Percentiles rank a stretch among this genome's conserved stretches.
Conservation (phyloP, 1,140 invertebrate species). For the Amyelois transitella region DNA sequence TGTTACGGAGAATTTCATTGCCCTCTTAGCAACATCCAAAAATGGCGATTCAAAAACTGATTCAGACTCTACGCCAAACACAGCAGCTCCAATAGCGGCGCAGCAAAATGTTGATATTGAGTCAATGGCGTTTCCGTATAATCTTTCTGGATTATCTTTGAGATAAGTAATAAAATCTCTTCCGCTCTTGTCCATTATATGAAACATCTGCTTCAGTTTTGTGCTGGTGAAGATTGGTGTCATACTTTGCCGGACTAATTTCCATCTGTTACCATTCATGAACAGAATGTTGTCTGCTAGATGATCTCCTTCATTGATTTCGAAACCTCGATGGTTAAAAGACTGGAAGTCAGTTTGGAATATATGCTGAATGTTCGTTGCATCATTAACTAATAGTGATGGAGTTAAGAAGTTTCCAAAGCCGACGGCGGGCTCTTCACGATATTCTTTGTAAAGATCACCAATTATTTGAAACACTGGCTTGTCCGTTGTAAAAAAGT, state of each 20-base stretch:
- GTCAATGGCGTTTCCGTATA: background rate
- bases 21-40: slow-evolving; percentile 23
- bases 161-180: slow-evolving; percentile 30
- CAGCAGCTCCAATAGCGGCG: slow-evolving; percentile 24
- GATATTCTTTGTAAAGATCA: background rate
- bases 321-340: slow-evolving; percentile 50
- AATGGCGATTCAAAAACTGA: slow-evolving; percentile 28
- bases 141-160: slow-evolving; percentile 14
- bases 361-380: slow-evolving; percentile 71
- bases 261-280: slow-evolving; percentile 53
- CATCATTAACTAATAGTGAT: slow-evolving; percentile 44
- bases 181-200: slow-evolving; percentile 39
- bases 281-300: slow-evolving; percentile 56
- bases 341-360: slow-evolving; percentile 69
- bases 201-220: slow-evolving; percentile 70
- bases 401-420: slow-evolving; percentile 7
- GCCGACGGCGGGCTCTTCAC: background rate
- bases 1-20: slow-evolving; percentile 9
- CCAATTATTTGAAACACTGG: background rate
- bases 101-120: slow-evolving; percentile 17
- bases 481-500: background rate
- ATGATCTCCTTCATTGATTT: slow-evolving; percentile 43
- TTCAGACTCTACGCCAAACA: slow-evolving; percentile 31
- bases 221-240: slow-evolving; percentile 47
- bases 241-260: slow-evolving; percentile 46